Evolutionary conservation across 2,888 invertebrate genomes (phyloP), one percentile per base, ranked within the genome.

Genomic region (Neuroscelio doddi): DNA sequence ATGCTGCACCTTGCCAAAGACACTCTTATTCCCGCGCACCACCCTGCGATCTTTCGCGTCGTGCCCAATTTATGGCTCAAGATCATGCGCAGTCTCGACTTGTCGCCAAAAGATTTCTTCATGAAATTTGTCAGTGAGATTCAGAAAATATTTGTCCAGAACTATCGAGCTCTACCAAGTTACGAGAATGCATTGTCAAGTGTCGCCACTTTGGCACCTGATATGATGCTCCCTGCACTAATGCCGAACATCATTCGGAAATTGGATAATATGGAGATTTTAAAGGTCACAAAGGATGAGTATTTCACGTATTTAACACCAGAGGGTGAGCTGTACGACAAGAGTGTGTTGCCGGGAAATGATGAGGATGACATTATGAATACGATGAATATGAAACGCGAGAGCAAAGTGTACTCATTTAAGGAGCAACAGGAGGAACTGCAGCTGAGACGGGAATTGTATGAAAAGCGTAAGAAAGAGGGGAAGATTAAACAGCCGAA

Each of bases 341-440:
- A 94, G 86, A 91, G 91, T 70, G 90, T 93, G 0, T 85, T 94
- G 46, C 92, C 92, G 14, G 89, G 86, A n/a, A 85, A 84, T 21
- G 21, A 87, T 57, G 86, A 86, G 51, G 85, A 85, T 56, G 85
- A 85, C 45, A 83, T 84, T 46, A 71, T 84, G 10, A 86, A 84
- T 63, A 84, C 85, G 44, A 90, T 90, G 87, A 97, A 98, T 76
- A 88, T 98, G 82, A 96, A 95, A 84, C 89, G 97, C 10, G 98
- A 98, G 83, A 98, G 96, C 84, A 98, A 97, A 85, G 94, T 92
- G 1, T 98, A 98, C 84, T 96, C 96, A 65, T 97, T 95, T 84
- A 95, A 96, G 80, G 98, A 98, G 65, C 98, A 99, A 83, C 88
- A 96, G 78, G 98, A 97, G 78, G 98, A 98, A 83, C 84, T 96